These are phyloP conservation scores for Periophthalmodon schlosseri DNA, from an alignment of 2,113 vertebrate species.

Conservation along the genomic window DNA sequence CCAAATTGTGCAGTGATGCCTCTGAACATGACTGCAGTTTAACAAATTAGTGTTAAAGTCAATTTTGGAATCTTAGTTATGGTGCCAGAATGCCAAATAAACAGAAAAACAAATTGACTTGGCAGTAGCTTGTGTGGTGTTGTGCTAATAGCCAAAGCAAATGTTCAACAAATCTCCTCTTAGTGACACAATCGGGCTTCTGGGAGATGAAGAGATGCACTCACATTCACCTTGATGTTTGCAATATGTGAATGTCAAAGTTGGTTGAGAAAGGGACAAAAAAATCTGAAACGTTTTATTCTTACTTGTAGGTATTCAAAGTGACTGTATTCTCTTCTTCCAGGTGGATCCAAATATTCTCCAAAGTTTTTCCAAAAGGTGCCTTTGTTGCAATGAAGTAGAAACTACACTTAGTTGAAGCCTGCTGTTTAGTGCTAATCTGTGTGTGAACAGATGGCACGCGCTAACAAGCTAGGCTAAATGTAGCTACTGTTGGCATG, in stretches of 20 bases:
- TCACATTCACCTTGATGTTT: background rate
- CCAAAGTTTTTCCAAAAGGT: background rate
- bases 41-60: constrained; percentile 1
- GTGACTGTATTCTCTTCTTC: background rate
- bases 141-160: background rate
- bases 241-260: background rate
- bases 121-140: background rate
- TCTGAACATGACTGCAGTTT: background rate
- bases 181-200: background rate
- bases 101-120: background rate
- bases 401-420: constrained; percentile 9
- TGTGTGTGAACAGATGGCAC: constrained; percentile 70
- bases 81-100: background rate
- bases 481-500: constrained; percentile 65
- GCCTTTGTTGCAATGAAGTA: constrained; percentile 16
- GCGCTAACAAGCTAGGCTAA: constrained; percentile 69
- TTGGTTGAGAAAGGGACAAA: background rate
- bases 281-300: background rate
- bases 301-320: background rate
- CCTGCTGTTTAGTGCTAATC: constrained; percentile 53
- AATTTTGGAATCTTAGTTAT: background rate
- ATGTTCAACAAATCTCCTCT: background rate
- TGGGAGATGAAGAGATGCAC: background rate
- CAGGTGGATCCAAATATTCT: background rate
- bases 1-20: constrained; percentile 44